Base-by-base conservation (phyloP, 2,888 invertebrate genomes). In the Leptinotarsa rubiginosa region DNA sequence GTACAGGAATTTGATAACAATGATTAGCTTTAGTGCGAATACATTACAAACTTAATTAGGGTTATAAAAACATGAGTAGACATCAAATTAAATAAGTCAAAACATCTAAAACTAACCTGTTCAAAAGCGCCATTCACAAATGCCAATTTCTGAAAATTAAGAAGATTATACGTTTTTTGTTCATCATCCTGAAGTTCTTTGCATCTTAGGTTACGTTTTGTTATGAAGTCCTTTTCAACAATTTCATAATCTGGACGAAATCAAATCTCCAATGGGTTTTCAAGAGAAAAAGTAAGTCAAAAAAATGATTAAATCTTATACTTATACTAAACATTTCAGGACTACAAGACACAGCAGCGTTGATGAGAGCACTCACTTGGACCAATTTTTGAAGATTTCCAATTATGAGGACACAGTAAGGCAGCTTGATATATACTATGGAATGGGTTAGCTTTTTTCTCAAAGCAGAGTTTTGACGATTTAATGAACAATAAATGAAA, bases 351-450 rank as follows among this genome's bases (percentile, higher is more conserved):
- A 83, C 68, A 79, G 75, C 70, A 83, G 81, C 73, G 72, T 75
- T 25, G 95, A 95, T 83, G 95, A 95, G 80, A 82, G 80, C 65
- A 91, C 93, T 10, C 93, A 93, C 87, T 89, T 94, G 66, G 95
- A 95, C 84, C 93, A 94, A 86, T 95, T 93, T 87, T 87, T 95
- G 52, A 95, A 95, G 89, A 92, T 94, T 69, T 93, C 93, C 13
- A 96, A 95, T 85, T 97, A 97, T 89, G 96, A 96, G 88, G 96
- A 96, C 82, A 96, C 96, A 7, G 95, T 97, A 0, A 91, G 94
- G 79, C 96, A 97, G 86, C 89, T 98, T 75, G 97, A 97, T 88
- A 94, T 95, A 83, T 97, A 96, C 87, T 98, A 98, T 92, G 96
- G 96, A 83, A 95, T 96, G 83, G 96, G 97, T 97, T 89, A 88